These are phyloP conservation scores for Dicroscelio sp. DNA, from an alignment of 2,888 invertebrate species.

Conservation along the genomic window DNA sequence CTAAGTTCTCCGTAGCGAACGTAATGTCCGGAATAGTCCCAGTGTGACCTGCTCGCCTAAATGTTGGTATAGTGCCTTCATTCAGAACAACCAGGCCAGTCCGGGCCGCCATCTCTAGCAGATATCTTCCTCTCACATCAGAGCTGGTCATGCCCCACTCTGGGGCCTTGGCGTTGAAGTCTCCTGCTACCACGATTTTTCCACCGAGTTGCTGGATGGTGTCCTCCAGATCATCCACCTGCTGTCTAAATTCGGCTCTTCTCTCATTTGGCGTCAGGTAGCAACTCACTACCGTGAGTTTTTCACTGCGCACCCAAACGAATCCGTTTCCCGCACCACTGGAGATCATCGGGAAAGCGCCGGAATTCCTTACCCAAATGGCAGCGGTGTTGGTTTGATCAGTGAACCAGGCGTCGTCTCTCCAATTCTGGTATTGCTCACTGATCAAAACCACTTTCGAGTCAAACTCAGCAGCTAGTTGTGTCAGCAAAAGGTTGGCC, in stretches of 20 bases:
- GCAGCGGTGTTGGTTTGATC: conserved; percentile 65
- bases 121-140: not conserved
- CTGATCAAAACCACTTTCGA: conserved; percentile 67
- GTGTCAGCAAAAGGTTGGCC: conserved; percentile 59
- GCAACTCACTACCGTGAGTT: conserved; percentile 50
- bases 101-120: not conserved
- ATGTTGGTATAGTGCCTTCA: not conserved
- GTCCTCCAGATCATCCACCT: not conserved
- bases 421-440: conserved; percentile 75
- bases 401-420: conserved; percentile 55
- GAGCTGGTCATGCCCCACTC: not conserved
- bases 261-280: conserved; percentile 64
- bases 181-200: not conserved
- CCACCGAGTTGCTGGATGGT: not conserved
- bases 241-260: conserved; percentile 21
- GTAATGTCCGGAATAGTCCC: too few relatives aligned
- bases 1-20: too few relatives aligned
- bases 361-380: conserved; percentile 70
- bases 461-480: conserved; percentile 33
- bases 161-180: not conserved
- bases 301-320: conserved; percentile 51
- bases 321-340: not conserved
- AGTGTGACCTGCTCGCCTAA: not conserved
- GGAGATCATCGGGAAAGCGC: not conserved
- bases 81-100: not conserved